Evolutionary conservation across 2,797 vertebrate species (phyloP).

Genomic region (Pantherophis vulpinus): DNA sequence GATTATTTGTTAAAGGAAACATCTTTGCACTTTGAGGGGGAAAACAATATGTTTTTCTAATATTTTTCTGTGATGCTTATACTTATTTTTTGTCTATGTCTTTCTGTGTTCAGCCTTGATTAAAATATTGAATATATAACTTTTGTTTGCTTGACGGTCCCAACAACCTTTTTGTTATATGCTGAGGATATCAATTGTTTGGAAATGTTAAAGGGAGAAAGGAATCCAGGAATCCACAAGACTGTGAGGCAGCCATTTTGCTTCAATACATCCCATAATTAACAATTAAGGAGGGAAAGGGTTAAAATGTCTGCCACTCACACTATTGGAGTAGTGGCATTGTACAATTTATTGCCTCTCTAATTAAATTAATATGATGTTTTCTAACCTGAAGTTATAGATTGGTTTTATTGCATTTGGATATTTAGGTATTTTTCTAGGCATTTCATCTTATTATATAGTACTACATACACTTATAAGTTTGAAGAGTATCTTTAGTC

Average conservation of each 20-base stretch:
- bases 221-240: not conserved
- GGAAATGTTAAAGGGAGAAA: not conserved
- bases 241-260: not conserved
- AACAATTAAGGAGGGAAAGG: not conserved
- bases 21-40: not conserved
- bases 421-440: not conserved
- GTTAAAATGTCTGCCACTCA: not conserved
- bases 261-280: not conserved
- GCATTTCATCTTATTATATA: not conserved
- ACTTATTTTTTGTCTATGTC: not conserved
- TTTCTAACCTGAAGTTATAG: not conserved
- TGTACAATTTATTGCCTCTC: not conserved
- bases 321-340: not conserved
- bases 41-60: not conserved
- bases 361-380: not conserved
- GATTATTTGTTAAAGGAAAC: not conserved
- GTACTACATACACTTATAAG: conserved; percentile 28
- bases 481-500: not conserved
- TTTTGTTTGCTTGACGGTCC: not conserved
- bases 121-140: not conserved
- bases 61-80: conserved; percentile 23
- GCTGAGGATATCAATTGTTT: not conserved
- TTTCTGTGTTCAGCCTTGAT: not conserved
- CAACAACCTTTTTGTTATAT: not conserved
- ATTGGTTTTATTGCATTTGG: conserved; percentile 29